Base-by-base conservation (phyloP, 2,888 invertebrate genomes). In the Nomada lathburiana region DNA sequence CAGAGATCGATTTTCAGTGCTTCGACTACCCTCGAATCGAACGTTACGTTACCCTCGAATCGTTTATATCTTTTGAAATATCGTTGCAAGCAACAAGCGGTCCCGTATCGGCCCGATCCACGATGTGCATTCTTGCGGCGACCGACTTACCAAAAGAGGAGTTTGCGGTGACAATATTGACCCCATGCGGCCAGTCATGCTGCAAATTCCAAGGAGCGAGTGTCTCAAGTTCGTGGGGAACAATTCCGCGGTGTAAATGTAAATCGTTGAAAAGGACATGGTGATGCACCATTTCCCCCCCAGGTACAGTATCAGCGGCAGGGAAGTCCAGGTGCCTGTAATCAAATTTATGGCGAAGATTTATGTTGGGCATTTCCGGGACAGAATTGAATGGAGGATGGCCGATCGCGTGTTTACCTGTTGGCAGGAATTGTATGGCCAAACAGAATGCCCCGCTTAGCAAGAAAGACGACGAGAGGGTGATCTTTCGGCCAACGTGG, bases 141-240 rank as follows among this genome's bases (percentile, higher is more conserved):
- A 9, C 26, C 16, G 47, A 90, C 95, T 89, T 90, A 96, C 96
- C 94, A 97, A 92, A 53, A 96, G 93, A 20, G 96, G 96, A 16
- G 96, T 96, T 93, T 96, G 96, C 53, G 97, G 97, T 44, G 97
- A 96, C 71, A 96, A 92, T 91, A 96, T 95, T 20, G 96, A 96
- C 18, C 97, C 97, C 77, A 96, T 86, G 18, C 96, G 94, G 60
- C 97, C 97, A 86, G 96, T 95, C 94, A 96, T 96, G 65, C 96
- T 96, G 93, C 96, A 96, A 67, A 96, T 95, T 5, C 96, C 96
- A 65, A 97, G 94, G 85, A 96, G 94, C 23, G 96, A 96, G 90
- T 96, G 96, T 74, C 97, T 95, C 70, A 95, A 94, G 82, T 94
- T 94, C 64, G 97, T 97, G 13, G 97, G 97, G 93, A 96, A 97